These are phyloP conservation scores for Empis livida DNA, from an alignment of 2,888 invertebrate species.

Conservation along the genomic window DNA sequence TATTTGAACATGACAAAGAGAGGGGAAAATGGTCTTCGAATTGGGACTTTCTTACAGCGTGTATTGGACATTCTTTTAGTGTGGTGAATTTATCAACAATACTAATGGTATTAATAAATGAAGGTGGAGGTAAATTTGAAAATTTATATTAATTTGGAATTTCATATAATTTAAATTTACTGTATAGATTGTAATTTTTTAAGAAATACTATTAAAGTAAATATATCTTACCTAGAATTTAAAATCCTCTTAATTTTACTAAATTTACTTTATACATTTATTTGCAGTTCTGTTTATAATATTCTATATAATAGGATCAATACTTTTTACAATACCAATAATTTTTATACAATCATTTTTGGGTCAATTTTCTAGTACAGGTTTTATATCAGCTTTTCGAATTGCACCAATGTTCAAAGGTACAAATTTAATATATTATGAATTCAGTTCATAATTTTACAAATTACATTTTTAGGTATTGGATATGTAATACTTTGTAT, in stretches of 20 bases:
- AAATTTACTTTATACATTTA: too few relatives aligned
- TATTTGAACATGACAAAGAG: constrained; percentile 6
- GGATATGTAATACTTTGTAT: constrained; percentile 61
- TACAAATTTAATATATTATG: constrained; percentile 21
- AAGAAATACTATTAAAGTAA: too few relatives aligned
- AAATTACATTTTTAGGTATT: constrained; percentile 22
- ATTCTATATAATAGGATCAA: not conserved
- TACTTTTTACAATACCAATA: constrained; percentile 47
- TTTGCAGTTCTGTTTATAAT: too few relatives aligned
- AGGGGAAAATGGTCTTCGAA: constrained; percentile 54
- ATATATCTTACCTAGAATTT: too few relatives aligned
- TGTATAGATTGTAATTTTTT: too few relatives aligned
- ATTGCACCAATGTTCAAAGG: constrained; percentile 81
- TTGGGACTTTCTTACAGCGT: constrained; percentile 58
- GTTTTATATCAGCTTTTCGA: constrained; percentile 69
- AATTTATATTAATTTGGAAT: too few relatives aligned
- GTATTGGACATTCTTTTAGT: constrained; percentile 64
- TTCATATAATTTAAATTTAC: too few relatives aligned
- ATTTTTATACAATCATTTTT: constrained; percentile 77
- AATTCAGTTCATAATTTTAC: not conserved
- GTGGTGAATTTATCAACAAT: constrained; percentile 68
- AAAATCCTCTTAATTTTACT: too few relatives aligned
- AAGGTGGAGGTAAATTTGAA: constrained; percentile 2
- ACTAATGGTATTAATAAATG: constrained; percentile 22
- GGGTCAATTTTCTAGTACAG: constrained; percentile 73